phyloP scores from a whole-genome alignment of 2,113 vertebrate genomes.

The Rhagologus leucostigma region DNA sequence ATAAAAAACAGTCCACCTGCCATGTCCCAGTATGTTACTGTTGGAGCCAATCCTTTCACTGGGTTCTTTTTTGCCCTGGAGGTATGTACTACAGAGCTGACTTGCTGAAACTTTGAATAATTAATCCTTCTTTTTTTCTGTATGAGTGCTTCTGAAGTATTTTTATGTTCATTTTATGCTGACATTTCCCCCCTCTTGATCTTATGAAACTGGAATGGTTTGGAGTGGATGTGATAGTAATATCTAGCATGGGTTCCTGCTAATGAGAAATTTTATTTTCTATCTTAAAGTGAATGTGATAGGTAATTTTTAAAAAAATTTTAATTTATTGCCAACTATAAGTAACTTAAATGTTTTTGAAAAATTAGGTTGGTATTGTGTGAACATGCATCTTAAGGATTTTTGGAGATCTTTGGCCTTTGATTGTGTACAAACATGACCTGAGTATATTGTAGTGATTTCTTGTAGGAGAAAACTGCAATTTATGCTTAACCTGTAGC shows the following conservation, averaged over 20 bases:
- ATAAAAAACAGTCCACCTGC: constrained; percentile 95
- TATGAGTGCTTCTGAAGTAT: background rate
- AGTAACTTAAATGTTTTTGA: background rate
- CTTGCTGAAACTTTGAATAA: background rate
- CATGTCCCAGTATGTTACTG: constrained; percentile 96
- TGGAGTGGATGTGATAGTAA: background rate
- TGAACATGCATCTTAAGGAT: background rate
- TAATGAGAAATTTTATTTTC: background rate
- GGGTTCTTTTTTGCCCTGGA: constrained; percentile 97
- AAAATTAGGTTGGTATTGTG: background rate
- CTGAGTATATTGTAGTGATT: background rate
- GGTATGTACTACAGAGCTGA: constrained; percentile 71
- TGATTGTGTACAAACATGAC: fast-evolving
- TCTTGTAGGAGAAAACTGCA: background rate
- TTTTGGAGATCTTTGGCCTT: background rate
- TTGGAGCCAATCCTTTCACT: constrained; percentile 90
- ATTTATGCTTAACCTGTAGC: background rate
- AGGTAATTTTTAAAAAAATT: background rate
- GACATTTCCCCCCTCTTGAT: background rate
- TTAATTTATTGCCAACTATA: background rate
- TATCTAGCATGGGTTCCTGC: background rate
- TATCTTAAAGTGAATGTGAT: background rate
- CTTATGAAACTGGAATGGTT: background rate
- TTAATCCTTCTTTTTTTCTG: background rate
- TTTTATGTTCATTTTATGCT: background rate